Conservation (phyloP, 2,888 invertebrate genomes). For the Aphidius colemani region DNA sequence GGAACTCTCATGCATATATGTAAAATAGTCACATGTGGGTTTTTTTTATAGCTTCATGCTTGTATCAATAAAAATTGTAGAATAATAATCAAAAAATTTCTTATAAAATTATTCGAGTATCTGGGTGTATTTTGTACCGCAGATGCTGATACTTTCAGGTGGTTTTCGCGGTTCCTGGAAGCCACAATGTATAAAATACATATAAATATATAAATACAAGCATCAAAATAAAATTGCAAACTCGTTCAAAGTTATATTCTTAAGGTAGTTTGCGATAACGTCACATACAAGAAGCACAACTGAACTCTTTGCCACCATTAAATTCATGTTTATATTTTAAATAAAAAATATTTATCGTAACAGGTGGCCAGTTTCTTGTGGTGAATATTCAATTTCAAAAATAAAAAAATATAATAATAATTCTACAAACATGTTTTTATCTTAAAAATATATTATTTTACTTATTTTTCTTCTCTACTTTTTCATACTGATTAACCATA, state of each 20-base stretch:
- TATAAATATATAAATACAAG: slow-evolving; percentile 2
- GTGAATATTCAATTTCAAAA: too few species aligned
- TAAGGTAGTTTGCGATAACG: slow-evolving; percentile 1
- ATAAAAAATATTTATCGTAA: background rate
- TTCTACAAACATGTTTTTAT: background rate
- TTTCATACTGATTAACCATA: background rate
- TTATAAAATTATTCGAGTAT: background rate
- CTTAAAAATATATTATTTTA: too few species aligned
- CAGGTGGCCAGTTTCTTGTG: background rate
- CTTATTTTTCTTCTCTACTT: background rate
- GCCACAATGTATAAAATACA: slow-evolving; percentile 7
- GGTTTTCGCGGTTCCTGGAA: slow-evolving; percentile 1
- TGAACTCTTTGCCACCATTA: too few species aligned
- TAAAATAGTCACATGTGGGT: slow-evolving; percentile 12
- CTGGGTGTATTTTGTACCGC: slow-evolving; percentile 25
- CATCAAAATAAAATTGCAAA: slow-evolving; percentile 26
- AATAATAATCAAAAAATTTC: background rate
- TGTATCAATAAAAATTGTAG: slow-evolving; percentile 6
- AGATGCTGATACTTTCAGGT: slow-evolving; percentile 25
- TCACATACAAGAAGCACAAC: too few species aligned
- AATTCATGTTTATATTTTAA: background rate
- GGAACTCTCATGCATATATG: slow-evolving; percentile 7
- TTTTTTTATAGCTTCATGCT: slow-evolving; percentile 2
- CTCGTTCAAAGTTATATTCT: slow-evolving; percentile 17
- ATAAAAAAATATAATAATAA: background rate